Percentiles rank a stretch among this genome's conserved stretches.
These are phyloP conservation scores for Tympanuchus pallidicinctus DNA, from an alignment of 2,113 vertebrate genomes.

Conservation along the genomic window DNA sequence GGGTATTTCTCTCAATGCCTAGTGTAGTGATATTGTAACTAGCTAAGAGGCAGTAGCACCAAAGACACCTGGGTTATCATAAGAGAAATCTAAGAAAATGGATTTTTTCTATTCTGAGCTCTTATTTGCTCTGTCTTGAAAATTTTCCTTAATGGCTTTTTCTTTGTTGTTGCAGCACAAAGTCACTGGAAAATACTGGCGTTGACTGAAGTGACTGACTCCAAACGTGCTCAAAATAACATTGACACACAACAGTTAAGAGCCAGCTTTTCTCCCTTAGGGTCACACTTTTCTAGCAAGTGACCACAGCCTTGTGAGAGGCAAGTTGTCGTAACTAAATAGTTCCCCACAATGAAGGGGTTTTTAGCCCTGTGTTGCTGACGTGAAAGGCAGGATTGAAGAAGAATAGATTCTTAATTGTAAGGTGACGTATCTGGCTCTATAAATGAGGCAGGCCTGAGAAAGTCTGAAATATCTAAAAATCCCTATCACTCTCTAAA, in stretches of 20 bases:
- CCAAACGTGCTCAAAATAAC: background rate
- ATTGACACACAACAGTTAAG: background rate
- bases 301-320: background rate
- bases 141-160: background rate
- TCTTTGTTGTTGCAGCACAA: background rate
- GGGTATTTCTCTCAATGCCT: background rate
- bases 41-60: background rate
- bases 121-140: background rate
- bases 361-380: background rate
- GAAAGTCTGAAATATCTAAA: background rate
- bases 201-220: background rate
- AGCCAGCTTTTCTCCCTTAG: background rate
- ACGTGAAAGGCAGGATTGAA: background rate
- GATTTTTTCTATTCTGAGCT: background rate
- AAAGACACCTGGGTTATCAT: background rate
- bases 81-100: background rate
- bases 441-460: background rate
- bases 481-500: background rate
- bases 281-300: background rate
- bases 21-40: background rate
- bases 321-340: background rate
- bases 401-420: background rate
- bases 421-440: background rate
- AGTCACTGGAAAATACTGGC: background rate
- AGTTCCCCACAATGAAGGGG: background rate